Evolutionary conservation across 2,888 invertebrate genomes (phyloP).

Genomic region (Torymus aiolomorphi): DNA sequence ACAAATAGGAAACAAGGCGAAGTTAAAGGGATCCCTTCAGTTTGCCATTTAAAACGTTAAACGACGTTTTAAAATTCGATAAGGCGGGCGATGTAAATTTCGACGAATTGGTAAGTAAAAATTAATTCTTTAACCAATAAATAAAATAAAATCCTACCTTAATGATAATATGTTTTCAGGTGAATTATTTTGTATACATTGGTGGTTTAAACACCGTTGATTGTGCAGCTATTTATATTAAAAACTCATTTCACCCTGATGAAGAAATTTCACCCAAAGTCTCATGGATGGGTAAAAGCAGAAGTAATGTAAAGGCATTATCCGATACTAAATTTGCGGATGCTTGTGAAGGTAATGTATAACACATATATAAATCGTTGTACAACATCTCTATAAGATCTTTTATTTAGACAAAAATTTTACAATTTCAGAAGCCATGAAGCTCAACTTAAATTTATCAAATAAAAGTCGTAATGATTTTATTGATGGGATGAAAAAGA

Average conservation of each 20-base stretch:
- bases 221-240: neutral
- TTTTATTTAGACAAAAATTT: neutral
- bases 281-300: neutral
- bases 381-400: neutral
- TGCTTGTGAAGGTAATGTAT: constrained; percentile 9
- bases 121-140: neutral
- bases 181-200: neutral
- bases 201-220: neutral
- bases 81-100: neutral
- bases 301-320: neutral
- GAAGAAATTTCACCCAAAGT: neutral
- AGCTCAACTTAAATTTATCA: neutral
- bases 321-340: neutral
- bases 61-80: neutral
- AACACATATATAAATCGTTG: neutral
- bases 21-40: neutral
- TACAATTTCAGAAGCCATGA: too few species aligned
- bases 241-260: neutral
- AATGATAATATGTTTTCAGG: neutral
- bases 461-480: neutral
- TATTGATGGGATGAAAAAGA: neutral
- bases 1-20: neutral
- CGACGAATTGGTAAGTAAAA: neutral
- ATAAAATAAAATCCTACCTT: neutral
- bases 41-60: constrained; percentile 4